phyloP scores from a whole-genome alignment of 1,140 invertebrate genomes.

The Bombyx mori region DNA sequence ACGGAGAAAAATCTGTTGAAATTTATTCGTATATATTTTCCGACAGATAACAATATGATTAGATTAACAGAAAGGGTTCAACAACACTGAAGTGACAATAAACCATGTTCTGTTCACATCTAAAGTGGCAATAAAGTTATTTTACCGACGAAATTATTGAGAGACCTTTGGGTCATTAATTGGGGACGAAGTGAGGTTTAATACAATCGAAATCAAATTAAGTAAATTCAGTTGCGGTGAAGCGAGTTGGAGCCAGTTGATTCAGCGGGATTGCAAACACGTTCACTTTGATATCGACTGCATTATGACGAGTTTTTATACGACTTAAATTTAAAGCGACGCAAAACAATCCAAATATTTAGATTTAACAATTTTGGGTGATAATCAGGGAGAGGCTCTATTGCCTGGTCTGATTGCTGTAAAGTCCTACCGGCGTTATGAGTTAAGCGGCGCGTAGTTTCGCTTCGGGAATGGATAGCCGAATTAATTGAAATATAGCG shows the following conservation, averaged over 20 bases:
- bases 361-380: background rate
- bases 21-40: too few species aligned
- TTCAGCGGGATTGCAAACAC: constrained; percentile 57
- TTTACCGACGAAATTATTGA: constrained; percentile 23
- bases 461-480: constrained; percentile 48
- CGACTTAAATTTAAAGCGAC: constrained; percentile 2
- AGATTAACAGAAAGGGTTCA: too few species aligned
- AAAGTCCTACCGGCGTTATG: constrained; percentile 28
- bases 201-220: constrained; percentile 68
- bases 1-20: too few species aligned
- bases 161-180: constrained; percentile 58
- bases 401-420: constrained; percentile 25
- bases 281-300: constrained; percentile 37
- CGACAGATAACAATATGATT: too few species aligned
- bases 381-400: constrained; percentile 2
- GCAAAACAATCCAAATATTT: background rate
- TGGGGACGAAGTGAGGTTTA: constrained; percentile 51
- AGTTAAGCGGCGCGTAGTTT: constrained; percentile 43
- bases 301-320: constrained; percentile 37
- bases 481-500: constrained; percentile 67
- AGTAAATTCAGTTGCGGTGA: constrained; percentile 61
- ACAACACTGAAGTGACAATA: too few species aligned
- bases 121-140: constrained; percentile 4
- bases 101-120: too few species aligned
- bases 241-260: constrained; percentile 54